Evolutionary conservation across 1,140 invertebrate genomes (phyloP).

Genomic region (Anadara kagoshimensis): DNA sequence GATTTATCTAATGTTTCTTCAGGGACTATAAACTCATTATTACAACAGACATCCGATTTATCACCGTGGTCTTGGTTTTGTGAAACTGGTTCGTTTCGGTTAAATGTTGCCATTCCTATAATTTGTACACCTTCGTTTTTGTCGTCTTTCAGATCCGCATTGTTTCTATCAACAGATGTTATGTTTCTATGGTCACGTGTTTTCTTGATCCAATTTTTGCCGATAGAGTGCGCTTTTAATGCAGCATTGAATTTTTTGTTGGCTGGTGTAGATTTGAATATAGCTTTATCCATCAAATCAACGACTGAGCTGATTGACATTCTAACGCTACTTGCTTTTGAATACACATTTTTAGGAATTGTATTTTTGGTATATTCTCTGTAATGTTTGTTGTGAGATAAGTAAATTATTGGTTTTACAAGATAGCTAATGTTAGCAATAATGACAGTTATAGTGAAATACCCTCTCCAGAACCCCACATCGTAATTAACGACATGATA

Average conservation of each 20-base stretch:
- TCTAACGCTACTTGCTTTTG: conserved; percentile 12
- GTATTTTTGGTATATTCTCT: conserved; percentile 25
- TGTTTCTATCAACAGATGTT: no score
- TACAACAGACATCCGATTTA: no score
- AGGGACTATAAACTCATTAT: no score
- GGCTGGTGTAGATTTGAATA: conserved; percentile 29
- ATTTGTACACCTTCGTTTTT: no score
- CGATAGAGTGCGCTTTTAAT: conserved; percentile 25
- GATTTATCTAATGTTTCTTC: no score
- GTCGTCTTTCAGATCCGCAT: no score
- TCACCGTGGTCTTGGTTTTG: no score
- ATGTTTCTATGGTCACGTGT: background rate
- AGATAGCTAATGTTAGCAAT: conserved; percentile 33
- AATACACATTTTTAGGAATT: conserved; percentile 28
- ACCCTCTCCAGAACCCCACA: conserved; percentile 35
- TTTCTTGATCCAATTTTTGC: conserved; percentile 25
- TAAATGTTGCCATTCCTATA: no score
- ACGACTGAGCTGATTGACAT: conserved; percentile 22
- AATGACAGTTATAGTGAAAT: conserved; percentile 23
- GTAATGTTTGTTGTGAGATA: conserved; percentile 31
- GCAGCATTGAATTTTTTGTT: conserved; percentile 28
- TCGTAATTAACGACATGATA: conserved; percentile 3
- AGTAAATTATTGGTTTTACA: conserved; percentile 32
- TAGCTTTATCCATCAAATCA: conserved; percentile 31
- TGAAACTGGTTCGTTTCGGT: no score